These are phyloP conservation scores for Bos indicus DNA, from an alignment of 2,113 vertebrate genomes.

Conservation along the genomic window DNA sequence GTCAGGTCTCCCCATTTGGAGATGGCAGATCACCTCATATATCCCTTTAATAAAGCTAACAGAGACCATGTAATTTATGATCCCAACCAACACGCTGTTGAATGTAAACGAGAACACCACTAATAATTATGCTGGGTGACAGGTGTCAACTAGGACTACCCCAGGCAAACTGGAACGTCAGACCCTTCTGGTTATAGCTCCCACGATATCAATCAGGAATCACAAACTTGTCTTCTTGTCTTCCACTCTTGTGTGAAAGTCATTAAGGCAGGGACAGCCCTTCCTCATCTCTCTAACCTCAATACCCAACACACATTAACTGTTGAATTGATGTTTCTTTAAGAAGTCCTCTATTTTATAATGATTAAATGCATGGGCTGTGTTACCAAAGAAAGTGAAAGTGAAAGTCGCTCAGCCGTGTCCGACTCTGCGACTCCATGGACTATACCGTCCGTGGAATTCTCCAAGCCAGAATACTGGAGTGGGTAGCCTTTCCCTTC, in stretches of 20 bases:
- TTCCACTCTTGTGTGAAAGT: background rate
- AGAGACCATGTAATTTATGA: background rate
- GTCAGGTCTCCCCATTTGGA: background rate
- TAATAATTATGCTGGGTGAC: background rate
- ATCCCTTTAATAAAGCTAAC: background rate
- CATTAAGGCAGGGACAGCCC: background rate
- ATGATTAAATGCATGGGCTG: background rate
- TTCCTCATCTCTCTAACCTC: background rate
- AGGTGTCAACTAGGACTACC: background rate
- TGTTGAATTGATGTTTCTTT: background rate
- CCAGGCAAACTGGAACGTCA: background rate
- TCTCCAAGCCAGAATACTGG: background rate
- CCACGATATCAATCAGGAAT: background rate
- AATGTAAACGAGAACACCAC: background rate
- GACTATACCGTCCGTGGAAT: background rate
- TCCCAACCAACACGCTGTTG: background rate
- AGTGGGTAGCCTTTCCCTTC: background rate
- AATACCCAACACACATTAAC: background rate
- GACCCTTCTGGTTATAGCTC: background rate
- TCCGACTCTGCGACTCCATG: fast-evolving
- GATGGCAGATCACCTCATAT: background rate
- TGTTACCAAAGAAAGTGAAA: background rate
- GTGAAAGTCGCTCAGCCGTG: background rate
- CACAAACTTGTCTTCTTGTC: background rate
- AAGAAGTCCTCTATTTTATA: background rate